Percentiles rank a stretch among this genome's conserved stretches.
phyloP scores from a whole-genome alignment of 2,113 vertebrate genomes.

The Chloropsis cyanopogon region DNA sequence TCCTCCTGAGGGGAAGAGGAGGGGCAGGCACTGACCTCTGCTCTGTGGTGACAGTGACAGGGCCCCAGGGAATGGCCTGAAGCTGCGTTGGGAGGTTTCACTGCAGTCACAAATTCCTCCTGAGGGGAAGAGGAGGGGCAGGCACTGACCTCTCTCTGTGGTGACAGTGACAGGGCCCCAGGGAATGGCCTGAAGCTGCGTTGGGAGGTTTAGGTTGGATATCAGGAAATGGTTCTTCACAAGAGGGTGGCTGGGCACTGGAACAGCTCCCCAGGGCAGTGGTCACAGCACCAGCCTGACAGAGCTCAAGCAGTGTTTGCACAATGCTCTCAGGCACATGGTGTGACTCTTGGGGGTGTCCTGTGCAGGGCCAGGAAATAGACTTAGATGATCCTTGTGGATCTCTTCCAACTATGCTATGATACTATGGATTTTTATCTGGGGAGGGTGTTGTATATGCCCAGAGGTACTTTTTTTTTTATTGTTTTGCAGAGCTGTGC shows the following conservation, averaged over 20 bases:
- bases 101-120: accelerated
- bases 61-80: not conserved
- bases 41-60: not conserved
- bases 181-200: not conserved
- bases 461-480: not conserved
- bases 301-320: not conserved
- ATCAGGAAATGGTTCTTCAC: not conserved
- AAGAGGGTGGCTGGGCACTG: not conserved
- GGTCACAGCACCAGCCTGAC: not conserved
- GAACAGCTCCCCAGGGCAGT: not conserved
- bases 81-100: not conserved
- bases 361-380: not conserved
- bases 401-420: not conserved
- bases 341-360: not conserved
- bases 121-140: not conserved
- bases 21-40: not conserved
- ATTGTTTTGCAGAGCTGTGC: not conserved
- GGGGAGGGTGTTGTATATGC: not conserved
- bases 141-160: not conserved
- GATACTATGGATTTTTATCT: not conserved
- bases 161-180: not conserved
- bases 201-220: not conserved
- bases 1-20: accelerated
- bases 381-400: not conserved
- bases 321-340: not conserved